phyloP scores from a whole-genome alignment of 2,888 invertebrate species.

The Junonia oenone region DNA sequence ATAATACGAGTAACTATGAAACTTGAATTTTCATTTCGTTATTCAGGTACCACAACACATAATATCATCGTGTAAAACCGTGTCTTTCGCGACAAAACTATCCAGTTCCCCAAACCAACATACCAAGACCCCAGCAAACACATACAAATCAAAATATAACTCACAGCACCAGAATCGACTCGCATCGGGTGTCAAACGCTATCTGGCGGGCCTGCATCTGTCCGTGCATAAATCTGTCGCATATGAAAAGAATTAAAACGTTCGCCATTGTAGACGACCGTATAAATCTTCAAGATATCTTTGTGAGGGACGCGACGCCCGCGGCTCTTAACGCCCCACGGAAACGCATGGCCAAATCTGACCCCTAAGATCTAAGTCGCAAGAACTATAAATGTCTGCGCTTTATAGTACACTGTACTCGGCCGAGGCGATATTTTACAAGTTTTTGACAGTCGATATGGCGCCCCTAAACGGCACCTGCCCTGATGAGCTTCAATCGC shows the following conservation, averaged over 20 bases:
- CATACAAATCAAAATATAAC: slow-evolving; percentile 15
- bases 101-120: not conserved
- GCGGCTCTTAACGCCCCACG: slow-evolving; percentile 52
- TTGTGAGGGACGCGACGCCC: slow-evolving; percentile 69
- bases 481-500: slow-evolving; percentile 40
- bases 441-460: slow-evolving; percentile 84
- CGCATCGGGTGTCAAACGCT: slow-evolving; percentile 47
- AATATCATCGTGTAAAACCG: not conserved
- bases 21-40: not conserved
- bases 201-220: slow-evolving; percentile 63
- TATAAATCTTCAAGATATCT: slow-evolving; percentile 77
- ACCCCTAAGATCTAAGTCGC: not conserved
- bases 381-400: not conserved
- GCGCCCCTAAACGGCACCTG: slow-evolving; percentile 77
- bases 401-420: slow-evolving; percentile 2
- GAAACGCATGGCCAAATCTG: slow-evolving; percentile 39
- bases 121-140: not conserved
- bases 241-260: slow-evolving; percentile 79
- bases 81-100: not conserved
- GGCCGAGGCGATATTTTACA: slow-evolving; percentile 81
- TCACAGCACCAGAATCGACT: slow-evolving; percentile 34
- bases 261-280: slow-evolving; percentile 73
- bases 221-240: slow-evolving; percentile 74
- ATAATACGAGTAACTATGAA: not conserved
- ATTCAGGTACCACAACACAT: not conserved